These are phyloP conservation scores for Orchestes rusci DNA, from an alignment of 2,888 invertebrate genomes.

Conservation along the genomic window DNA sequence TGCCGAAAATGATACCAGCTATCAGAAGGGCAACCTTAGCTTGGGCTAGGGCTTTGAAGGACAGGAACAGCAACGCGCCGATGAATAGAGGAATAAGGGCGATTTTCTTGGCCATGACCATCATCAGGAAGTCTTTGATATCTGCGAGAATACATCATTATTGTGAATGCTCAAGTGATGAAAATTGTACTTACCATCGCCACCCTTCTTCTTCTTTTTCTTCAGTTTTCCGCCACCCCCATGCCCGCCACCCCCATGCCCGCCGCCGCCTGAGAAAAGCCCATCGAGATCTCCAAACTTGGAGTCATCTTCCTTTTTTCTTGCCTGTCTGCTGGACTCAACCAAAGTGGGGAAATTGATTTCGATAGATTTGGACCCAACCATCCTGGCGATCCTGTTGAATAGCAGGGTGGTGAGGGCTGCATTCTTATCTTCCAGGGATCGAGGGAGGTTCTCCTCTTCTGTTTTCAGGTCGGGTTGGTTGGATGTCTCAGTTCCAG, in stretches of 20 bases:
- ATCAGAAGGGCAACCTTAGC: constrained; percentile 73
- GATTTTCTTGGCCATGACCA: constrained; percentile 75
- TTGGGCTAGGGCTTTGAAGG: constrained; percentile 75
- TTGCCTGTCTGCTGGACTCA: constrained; percentile 59
- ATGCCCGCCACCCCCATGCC: constrained; percentile 43
- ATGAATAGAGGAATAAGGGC: constrained; percentile 73
- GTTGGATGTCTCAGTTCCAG: constrained; percentile 46
- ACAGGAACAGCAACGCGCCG: constrained; percentile 70
- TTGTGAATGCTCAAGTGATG: neutral
- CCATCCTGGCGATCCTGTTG: constrained; percentile 62
- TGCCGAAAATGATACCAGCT: constrained; percentile 72
- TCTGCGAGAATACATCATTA: constrained; percentile 4
- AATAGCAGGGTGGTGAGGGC: constrained; percentile 63
- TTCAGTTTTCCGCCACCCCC: constrained; percentile 64
- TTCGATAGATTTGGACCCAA: constrained; percentile 69
- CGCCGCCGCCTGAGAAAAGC: constrained; percentile 48
- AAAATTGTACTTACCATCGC: constrained; percentile 4
- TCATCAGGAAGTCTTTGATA: constrained; percentile 80
- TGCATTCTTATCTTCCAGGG: constrained; percentile 58
- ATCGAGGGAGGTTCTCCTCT: constrained; percentile 61
- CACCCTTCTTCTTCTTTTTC: constrained; percentile 58
- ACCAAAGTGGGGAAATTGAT: constrained; percentile 65
- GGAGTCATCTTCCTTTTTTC: constrained; percentile 18
- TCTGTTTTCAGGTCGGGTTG: constrained; percentile 59
- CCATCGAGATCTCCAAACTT: constrained; percentile 16